A percentile compares a stretch with the other conserved stretches of the same genome.
Evolutionary conservation across 2,888 invertebrate genomes (phyloP).

Genomic region (Perithous albicinctus): DNA sequence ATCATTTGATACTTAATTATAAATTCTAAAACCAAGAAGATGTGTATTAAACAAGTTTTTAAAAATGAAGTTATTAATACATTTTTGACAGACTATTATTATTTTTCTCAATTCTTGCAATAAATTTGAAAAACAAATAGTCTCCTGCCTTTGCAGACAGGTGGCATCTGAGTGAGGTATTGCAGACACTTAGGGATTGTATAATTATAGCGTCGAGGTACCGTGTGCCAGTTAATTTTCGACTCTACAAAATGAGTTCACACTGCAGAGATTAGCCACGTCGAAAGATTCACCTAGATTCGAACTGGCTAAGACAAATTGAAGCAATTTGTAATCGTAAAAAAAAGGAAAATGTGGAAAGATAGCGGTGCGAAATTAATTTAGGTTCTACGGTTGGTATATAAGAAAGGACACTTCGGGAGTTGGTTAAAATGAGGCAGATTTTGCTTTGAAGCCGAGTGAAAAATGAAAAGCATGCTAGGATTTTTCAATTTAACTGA

Average conservation of each 20-base stretch:
- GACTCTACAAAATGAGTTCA: conserved; percentile 13
- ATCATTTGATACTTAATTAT: no score
- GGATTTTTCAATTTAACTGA: conserved; percentile 52
- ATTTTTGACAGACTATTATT: no score
- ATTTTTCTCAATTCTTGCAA: background rate
- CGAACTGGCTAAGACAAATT: background rate
- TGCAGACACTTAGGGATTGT: conserved; percentile 33
- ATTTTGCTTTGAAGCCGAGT: conserved; percentile 30
- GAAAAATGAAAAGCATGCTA: conserved; percentile 12
- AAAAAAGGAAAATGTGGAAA: background rate
- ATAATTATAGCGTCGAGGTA: conserved; percentile 61
- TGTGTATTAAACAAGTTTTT: no score
- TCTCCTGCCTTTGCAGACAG: conserved; percentile 9
- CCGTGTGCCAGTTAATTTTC: conserved; percentile 56
- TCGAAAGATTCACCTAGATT: background rate
- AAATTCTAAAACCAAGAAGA: no score
- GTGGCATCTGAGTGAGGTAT: background rate
- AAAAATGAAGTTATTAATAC: no score
- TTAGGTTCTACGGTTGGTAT: background rate
- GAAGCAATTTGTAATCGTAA: background rate
- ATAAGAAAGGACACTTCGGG: background rate
- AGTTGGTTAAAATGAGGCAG: conserved; percentile 22
- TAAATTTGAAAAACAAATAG: no score
- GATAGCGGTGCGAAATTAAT: background rate
- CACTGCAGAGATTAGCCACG: conserved; percentile 9